A percentile compares a stretch with the other conserved stretches of the same genome.
Evolutionary conservation across 2,888 invertebrate genomes (phyloP).

Genomic region (Rhabditoides inermis): DNA sequence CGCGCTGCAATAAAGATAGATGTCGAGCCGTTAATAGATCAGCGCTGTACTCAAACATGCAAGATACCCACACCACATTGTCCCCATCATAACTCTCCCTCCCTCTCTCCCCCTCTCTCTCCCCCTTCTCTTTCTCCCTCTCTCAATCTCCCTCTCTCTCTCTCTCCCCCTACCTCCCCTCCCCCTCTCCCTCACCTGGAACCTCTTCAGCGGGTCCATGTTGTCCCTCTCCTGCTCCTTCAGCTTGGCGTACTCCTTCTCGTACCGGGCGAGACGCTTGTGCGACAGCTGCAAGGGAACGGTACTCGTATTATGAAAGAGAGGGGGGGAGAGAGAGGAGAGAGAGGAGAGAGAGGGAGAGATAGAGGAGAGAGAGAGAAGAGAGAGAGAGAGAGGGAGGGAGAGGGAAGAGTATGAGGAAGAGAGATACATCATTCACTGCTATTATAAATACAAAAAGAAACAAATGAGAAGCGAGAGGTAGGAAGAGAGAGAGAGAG

Average conservation of each 20-base stretch:
- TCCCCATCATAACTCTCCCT: too few species aligned
- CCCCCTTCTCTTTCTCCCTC: not conserved
- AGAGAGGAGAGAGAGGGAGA: not conserved
- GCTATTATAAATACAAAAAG: not conserved
- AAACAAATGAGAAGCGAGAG: not conserved
- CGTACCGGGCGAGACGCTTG: conserved; percentile 85
- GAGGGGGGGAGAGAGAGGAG: not conserved
- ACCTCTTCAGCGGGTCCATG: conserved; percentile 57
- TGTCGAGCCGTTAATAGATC: too few species aligned
- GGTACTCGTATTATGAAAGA: not conserved
- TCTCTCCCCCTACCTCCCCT: not conserved
- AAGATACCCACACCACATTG: not conserved
- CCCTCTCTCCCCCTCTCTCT: not conserved
- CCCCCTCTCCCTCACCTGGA: conserved; percentile 51
- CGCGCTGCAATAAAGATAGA: conserved; percentile 23
- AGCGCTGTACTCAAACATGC: not conserved
- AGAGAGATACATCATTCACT: not conserved
- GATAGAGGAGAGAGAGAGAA: not conserved
- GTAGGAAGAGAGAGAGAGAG: not conserved
- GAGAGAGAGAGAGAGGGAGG: too few species aligned
- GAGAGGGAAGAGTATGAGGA: not conserved
- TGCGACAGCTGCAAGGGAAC: conserved; percentile 52
- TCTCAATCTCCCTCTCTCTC: too few species aligned
- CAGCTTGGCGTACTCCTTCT: conserved; percentile 74
- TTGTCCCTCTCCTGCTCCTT: conserved; percentile 60